Base-by-base conservation (phyloP, 2,888 invertebrate genomes). In the Atethmia centrago region DNA sequence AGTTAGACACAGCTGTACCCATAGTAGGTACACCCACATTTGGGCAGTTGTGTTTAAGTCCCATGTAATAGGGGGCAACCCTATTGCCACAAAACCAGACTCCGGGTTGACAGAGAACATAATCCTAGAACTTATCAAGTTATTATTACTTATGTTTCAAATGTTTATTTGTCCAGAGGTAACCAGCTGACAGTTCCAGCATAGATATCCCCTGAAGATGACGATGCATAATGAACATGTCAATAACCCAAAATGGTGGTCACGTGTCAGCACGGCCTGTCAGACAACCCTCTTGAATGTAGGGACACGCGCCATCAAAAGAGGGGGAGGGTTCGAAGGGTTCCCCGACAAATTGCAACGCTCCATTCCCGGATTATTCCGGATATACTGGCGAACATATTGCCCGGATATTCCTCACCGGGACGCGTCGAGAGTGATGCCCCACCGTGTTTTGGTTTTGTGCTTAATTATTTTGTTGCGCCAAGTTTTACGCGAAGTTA, bases 311-410 rank as follows among this genome's bases (percentile, higher is more conserved):
- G 77, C 82, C 55, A 71, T 69, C 56, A 40, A 63, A 72, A 71
- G 80, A 71, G 45, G 82, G 83, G 68, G 78, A 79, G 80, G 80
- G 84, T 7, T 58, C 31, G 28, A 31, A 76, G 53, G 72, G 80
- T 85, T 77, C 74, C 71, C 83, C 85, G 89, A 90, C 88, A 92
- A 91, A 92, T 92, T 90, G 90, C 89, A 84, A 71, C 64, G 76
- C 85, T 81, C 75, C 83, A 73, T 77, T 79, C 86, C 84, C 80
- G 88, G 90, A 91, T 92, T 91, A 92, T 89, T 87, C 88, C 86
- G 89, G 88, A 90, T 90, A 88, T 86, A 80, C 88, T 70, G 74
- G 53, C n/a, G 83, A 89, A 91, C 90, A 90, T 91, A 92, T 91
- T 89, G 82, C 88, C 81, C 73, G 89, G 85, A 85, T 88, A 89